phyloP scores from a whole-genome alignment of 2,113 vertebrate genomes.

The Blennius ocellaris region DNA sequence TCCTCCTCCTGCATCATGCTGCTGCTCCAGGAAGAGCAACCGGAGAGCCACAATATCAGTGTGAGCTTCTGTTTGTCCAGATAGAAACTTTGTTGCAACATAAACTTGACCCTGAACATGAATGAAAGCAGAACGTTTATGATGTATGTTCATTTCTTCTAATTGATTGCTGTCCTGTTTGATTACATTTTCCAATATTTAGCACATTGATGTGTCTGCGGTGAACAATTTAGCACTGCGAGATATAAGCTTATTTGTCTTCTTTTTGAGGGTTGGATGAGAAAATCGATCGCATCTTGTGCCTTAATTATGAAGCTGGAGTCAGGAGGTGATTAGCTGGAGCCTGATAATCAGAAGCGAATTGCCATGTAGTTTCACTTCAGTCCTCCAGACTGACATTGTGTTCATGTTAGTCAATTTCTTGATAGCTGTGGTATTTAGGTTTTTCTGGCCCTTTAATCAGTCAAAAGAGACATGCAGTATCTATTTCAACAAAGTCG shows the following conservation, averaged over 20 bases:
- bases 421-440: not conserved
- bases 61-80: conserved; percentile 20
- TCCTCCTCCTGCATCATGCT: conserved; percentile 33
- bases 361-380: not conserved
- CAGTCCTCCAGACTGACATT: not conserved
- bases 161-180: not conserved
- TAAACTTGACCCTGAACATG: conserved; percentile 30
- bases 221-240: not conserved
- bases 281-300: not conserved
- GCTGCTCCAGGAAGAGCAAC: conserved; percentile 67
- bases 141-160: not conserved
- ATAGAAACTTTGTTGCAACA: not conserved
- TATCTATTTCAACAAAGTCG: not conserved
- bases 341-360: not conserved
- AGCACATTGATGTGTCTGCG: not conserved
- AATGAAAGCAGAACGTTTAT: conserved; percentile 16
- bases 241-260: no score
- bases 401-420: not conserved
- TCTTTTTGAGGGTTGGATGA: not conserved
- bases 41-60: conserved; percentile 54
- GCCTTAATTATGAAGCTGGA: not conserved
- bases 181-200: not conserved
- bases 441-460: not conserved
- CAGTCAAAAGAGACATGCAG: not conserved
- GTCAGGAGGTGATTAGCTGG: not conserved